Evolutionary conservation across 2,113 vertebrate genomes (phyloP).

Genomic region (Dendrocopos noguchii): DNA sequence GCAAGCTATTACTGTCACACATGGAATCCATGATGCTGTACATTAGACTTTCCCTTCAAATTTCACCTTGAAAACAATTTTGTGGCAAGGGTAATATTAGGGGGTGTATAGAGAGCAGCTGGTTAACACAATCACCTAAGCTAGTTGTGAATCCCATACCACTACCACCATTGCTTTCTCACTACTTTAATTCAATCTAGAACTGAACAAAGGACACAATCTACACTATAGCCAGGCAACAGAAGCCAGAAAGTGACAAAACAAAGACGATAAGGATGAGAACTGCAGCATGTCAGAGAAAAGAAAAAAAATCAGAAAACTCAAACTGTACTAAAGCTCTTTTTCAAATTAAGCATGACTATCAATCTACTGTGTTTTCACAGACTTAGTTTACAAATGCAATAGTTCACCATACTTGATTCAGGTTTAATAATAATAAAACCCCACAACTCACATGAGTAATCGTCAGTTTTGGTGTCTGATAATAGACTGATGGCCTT

Average conservation of each 20-base stretch:
- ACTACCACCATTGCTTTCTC: not conserved
- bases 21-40: rapidly evolving
- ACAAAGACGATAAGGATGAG: not conserved
- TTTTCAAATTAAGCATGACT: not conserved
- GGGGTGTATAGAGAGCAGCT: not conserved
- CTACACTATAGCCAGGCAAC: not conserved
- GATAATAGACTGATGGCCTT: slow-evolving; percentile 55
- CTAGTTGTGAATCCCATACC: not conserved
- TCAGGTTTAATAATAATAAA: slow-evolving; percentile 39
- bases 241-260: not conserved
- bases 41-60: not conserved
- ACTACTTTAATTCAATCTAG: not conserved
- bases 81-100: not conserved
- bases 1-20: not conserved
- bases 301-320: not conserved
- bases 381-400: slow-evolving; percentile 62
- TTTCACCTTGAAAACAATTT: not conserved
- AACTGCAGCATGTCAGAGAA: not conserved
- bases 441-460: slow-evolving; percentile 25
- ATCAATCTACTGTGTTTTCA: not conserved
- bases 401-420: slow-evolving; percentile 43
- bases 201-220: not conserved
- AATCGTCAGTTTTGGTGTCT: slow-evolving; percentile 50
- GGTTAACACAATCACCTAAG: not conserved
- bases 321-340: not conserved